A percentile compares a stretch with the other conserved stretches of the same genome.
phyloP scores from a whole-genome alignment of 2,888 invertebrate genomes.

The Creontiades dilutus region DNA sequence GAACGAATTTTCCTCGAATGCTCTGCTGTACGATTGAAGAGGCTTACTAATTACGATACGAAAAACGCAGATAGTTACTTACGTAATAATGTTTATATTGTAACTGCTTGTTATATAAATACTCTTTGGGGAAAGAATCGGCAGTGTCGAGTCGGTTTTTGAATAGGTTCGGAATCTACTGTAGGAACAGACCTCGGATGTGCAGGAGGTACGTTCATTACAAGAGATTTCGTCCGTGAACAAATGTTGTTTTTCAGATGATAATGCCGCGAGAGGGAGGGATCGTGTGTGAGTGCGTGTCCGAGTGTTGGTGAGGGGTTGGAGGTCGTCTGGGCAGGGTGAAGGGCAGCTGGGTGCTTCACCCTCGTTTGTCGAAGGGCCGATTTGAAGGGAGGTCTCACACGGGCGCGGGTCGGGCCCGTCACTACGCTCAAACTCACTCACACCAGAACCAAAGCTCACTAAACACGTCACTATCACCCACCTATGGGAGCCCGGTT shows the following conservation, averaged over 20 bases:
- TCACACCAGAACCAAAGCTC: not conserved
- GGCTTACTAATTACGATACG: too few relatives aligned
- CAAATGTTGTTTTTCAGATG: slow-evolving; percentile 16
- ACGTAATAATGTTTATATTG: too few relatives aligned
- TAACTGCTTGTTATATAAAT: too few relatives aligned
- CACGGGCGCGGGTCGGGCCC: not conserved
- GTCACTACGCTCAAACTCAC: not conserved
- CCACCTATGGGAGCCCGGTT: not conserved
- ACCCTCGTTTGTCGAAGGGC: slow-evolving; percentile 17
- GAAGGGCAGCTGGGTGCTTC: slow-evolving; percentile 17
- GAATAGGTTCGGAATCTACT: not conserved
- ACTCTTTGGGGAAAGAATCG: too few relatives aligned
- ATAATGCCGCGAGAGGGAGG: not conserved
- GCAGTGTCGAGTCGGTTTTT: too few relatives aligned
- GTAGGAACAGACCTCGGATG: not conserved
- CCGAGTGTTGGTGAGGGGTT: not conserved
- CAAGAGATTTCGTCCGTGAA: slow-evolving; percentile 18
- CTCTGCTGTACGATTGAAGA: too few relatives aligned
- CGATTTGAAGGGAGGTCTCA: not conserved
- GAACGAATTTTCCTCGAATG: too few relatives aligned
- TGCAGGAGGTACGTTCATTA: not conserved
- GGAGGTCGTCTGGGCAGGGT: slow-evolving; percentile 11
- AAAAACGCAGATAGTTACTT: too few relatives aligned
- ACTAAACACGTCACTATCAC: slow-evolving; percentile 19
- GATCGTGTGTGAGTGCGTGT: not conserved